Conservation (phyloP, 2,888 invertebrate species). For the Mesopsocus fuscifrons region DNA sequence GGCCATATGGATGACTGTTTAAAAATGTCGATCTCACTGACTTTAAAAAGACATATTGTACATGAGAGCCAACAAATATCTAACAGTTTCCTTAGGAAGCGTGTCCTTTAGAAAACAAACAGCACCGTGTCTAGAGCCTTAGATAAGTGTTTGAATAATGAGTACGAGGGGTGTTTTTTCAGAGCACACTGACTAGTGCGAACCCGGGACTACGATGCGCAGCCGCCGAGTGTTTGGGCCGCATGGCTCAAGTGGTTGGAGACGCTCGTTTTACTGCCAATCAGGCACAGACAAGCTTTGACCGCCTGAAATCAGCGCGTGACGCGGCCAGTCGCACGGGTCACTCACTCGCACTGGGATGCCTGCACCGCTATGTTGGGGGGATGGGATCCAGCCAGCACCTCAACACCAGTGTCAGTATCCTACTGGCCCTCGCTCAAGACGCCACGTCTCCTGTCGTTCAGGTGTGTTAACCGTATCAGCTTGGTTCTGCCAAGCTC, state of each 20-base stretch:
- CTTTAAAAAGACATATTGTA: too few species aligned
- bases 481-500: too few species aligned
- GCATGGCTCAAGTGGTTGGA: conserved; percentile 76
- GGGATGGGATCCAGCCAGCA: conserved; percentile 93
- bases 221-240: conserved; percentile 85
- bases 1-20: conserved; percentile 11
- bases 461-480: too few species aligned
- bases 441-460: conserved; percentile 84
- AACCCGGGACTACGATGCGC: conserved; percentile 76
- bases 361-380: conserved; percentile 86
- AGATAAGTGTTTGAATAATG: too few species aligned
- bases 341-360: conserved; percentile 86
- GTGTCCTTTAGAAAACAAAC: too few species aligned
- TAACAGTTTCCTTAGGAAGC: too few species aligned
- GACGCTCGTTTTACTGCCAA: conserved; percentile 78
- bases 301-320: conserved; percentile 64
- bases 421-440: conserved; percentile 82
- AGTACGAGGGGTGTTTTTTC: too few species aligned
- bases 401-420: conserved; percentile 83
- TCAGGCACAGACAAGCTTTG: conserved; percentile 76
- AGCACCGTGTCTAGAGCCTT: too few species aligned
- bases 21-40: too few species aligned
- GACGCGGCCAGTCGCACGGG: conserved; percentile 75
- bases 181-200: conserved; percentile 51
- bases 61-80: too few species aligned